A percentile compares a stretch with the other conserved stretches of the same genome.
phyloP scores from a whole-genome alignment of 2,113 vertebrate species.

The Lepus timidus region DNA sequence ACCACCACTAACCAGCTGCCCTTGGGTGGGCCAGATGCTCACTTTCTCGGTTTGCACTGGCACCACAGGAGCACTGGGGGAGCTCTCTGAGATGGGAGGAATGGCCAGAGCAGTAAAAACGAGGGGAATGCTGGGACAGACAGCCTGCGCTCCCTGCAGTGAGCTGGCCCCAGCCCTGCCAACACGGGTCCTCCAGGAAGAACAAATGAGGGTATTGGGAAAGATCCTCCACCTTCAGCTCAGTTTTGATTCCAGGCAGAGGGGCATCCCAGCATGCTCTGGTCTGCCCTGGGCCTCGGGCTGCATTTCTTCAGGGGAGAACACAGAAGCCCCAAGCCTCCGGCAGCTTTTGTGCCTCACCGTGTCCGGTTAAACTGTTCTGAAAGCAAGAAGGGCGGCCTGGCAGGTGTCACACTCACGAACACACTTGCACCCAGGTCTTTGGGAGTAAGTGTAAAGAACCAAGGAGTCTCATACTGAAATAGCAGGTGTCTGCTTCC shows the following conservation, averaged over 20 bases:
- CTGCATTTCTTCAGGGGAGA: neutral
- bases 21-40: no score
- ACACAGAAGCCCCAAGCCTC: no score
- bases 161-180: conserved; percentile 56
- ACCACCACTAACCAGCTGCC: neutral
- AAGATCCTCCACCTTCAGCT: neutral
- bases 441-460: neutral
- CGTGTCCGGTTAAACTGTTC: neutral
- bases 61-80: rapidly evolving
- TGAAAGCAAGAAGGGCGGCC: neutral
- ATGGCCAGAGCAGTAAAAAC: no score
- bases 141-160: conserved; percentile 70
- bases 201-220: conserved; percentile 78
- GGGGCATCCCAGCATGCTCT: neutral
- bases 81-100: no score
- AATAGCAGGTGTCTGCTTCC: neutral
- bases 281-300: neutral
- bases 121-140: neutral
- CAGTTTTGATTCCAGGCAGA: neutral
- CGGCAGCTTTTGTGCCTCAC: neutral
- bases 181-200: conserved; percentile 75
- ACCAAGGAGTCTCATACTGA: conserved; percentile 1
- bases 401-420: no score
- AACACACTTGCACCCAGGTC: no score
- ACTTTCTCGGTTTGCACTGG: neutral